Conservation (phyloP, 2,113 vertebrate genomes). For the Daboia siamensis region DNA sequence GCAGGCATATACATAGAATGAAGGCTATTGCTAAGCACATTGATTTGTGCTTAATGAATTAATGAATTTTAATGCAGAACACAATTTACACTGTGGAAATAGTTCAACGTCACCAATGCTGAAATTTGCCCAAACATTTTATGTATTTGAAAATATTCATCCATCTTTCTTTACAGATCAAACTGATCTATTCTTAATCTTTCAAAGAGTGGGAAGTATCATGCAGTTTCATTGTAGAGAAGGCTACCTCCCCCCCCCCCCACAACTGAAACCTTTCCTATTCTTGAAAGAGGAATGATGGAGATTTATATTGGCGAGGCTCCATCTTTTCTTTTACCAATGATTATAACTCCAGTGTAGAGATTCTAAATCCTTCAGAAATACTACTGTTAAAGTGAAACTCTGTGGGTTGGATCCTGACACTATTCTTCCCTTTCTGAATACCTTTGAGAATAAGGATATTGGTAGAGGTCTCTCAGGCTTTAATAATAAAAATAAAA, state of each 20-base stretch:
- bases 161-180: neutral
- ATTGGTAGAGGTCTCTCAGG: neutral
- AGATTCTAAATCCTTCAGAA: neutral
- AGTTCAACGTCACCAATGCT: neutral
- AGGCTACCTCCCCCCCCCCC: conserved; percentile 74
- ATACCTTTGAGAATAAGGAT: neutral
- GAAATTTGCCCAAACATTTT: neutral
- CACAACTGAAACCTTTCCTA: conserved; percentile 89
- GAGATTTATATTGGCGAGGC: neutral
- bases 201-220: conserved; percentile 84
- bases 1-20: too few relatives aligned
- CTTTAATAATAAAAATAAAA: neutral
- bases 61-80: neutral
- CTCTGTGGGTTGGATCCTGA: neutral
- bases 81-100: neutral
- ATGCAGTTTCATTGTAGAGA: conserved; percentile 93
- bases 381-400: neutral
- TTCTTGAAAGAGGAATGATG: conserved; percentile 60
- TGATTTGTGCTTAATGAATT: too few relatives aligned
- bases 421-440: neutral
- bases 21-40: too few relatives aligned
- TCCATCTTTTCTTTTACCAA: neutral
- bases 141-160: neutral
- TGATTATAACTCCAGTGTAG: neutral
- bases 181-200: conserved; percentile 13